Evolutionary conservation across 2,113 vertebrate genomes (phyloP).

Genomic region (Thunnus maccoyii): DNA sequence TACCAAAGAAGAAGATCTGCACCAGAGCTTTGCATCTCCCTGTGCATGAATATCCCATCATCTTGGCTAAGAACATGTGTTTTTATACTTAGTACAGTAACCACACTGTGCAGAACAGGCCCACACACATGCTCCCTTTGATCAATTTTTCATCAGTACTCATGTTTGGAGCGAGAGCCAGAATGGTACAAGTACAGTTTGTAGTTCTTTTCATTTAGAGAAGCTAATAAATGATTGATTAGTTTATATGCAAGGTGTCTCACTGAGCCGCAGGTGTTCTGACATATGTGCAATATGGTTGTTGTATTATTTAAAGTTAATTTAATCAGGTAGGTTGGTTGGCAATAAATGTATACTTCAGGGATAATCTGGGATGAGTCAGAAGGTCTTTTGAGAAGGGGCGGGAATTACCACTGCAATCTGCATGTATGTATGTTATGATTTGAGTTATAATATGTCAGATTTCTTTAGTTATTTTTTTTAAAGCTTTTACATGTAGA

Average conservation of each 20-base stretch:
- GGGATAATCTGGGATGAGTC: neutral
- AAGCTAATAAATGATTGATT: conserved; percentile 62
- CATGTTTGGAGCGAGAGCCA: conserved; percentile 31
- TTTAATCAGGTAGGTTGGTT: neutral
- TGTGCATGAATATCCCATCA: conserved; percentile 8
- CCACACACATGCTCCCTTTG: conserved; percentile 42
- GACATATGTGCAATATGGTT: conserved; percentile 32
- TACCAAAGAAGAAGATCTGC: neutral
- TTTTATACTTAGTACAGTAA: conserved; percentile 26
- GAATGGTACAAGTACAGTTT: neutral
- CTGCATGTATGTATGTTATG: neutral
- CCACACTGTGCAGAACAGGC: neutral
- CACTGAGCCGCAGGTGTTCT: conserved; percentile 47
- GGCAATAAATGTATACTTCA: conserved; percentile 1
- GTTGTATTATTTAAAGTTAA: conserved; percentile 43
- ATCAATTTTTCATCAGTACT: conserved; percentile 64
- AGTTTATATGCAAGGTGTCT: conserved; percentile 11
- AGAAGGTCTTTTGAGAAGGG: neutral
- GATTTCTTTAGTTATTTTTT: no score
- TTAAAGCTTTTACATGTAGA: neutral
- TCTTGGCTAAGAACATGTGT: conserved; percentile 11
- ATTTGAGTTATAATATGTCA: neutral
- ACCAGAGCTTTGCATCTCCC: neutral
- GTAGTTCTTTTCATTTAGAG: conserved; percentile 20
- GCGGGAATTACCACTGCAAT: neutral